These are phyloP conservation scores for Drosophila simulans DNA, from an alignment of 1,140 invertebrate genomes.

Conservation along the genomic window DNA sequence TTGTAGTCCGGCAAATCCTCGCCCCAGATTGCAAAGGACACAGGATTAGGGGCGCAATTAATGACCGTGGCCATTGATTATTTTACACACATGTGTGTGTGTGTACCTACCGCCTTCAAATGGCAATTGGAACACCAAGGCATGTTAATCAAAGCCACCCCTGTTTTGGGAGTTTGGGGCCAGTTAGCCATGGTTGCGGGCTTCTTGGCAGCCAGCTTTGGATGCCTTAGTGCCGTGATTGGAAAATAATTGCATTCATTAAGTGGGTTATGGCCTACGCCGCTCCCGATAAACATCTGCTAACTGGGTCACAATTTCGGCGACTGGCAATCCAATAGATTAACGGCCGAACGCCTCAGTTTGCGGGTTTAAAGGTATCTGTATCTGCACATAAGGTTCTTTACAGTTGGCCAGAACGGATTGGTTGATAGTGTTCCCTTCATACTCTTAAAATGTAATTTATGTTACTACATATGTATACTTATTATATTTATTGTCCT, in stretches of 20 bases:
- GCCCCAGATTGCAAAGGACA: constrained; percentile 36
- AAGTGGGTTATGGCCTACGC: constrained; percentile 24
- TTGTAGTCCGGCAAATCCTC: background rate
- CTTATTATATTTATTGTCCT: too few relatives aligned
- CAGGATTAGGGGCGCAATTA: constrained; percentile 56
- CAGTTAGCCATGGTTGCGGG: constrained; percentile 16
- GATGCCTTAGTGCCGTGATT: constrained; percentile 62
- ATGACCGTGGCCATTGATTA: constrained; percentile 44
- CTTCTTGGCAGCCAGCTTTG: constrained; percentile 26
- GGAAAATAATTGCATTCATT: constrained; percentile 75
- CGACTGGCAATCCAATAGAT: constrained; percentile 38
- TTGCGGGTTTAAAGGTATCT: background rate
- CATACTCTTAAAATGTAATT: too few relatives aligned
- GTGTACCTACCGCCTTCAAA: constrained; percentile 9
- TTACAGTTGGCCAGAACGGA: too few relatives aligned
- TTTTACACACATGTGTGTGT: constrained; percentile 23
- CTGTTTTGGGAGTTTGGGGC: constrained; percentile 7
- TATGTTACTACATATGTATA: background rate
- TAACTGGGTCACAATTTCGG: constrained; percentile 46
- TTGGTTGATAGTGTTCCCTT: too few relatives aligned
- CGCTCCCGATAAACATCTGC: constrained; percentile 14
- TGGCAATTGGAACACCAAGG: constrained; percentile 8
- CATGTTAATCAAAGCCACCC: constrained; percentile 58
- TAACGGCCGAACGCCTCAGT: constrained; percentile 33
- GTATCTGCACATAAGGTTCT: too few relatives aligned